A percentile compares a stretch with the other conserved stretches of the same genome.
These are phyloP conservation scores for Drosophila pandora DNA, from an alignment of 1,140 invertebrate species.

Conservation along the genomic window DNA sequence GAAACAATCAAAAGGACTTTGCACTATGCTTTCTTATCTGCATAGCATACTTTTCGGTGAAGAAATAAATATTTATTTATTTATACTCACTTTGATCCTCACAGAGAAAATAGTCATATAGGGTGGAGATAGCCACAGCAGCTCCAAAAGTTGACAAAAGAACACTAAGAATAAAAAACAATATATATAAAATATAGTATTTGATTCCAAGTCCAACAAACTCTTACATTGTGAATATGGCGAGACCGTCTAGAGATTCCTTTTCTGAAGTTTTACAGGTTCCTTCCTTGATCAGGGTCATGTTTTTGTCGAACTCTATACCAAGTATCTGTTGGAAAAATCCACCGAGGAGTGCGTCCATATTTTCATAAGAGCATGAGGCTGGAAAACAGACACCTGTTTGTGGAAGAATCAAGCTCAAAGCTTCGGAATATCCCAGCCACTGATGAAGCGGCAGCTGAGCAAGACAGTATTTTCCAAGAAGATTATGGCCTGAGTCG, in stretches of 20 bases:
- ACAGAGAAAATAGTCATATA: not conserved
- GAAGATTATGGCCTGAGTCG: not conserved
- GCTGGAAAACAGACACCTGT: not conserved
- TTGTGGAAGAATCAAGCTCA: not conserved
- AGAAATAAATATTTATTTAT: no score
- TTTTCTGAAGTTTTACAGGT: not conserved
- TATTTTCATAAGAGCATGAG: not conserved
- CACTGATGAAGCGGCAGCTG: not conserved
- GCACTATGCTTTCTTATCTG: not conserved
- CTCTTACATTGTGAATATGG: not conserved
- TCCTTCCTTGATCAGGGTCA: not conserved
- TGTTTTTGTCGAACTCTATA: not conserved
- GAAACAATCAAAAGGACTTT: not conserved
- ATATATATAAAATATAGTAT: not conserved
- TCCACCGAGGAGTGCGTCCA: not conserved
- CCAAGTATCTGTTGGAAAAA: not conserved
- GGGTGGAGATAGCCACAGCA: not conserved
- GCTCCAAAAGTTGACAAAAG: not conserved
- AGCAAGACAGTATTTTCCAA: not conserved
- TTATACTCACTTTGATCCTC: not conserved
- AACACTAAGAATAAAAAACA: not conserved
- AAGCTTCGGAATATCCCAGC: not conserved
- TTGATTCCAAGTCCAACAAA: no score
- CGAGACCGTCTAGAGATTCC: not conserved
- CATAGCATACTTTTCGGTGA: no score